Evolutionary conservation across 1,140 invertebrate genomes (phyloP).

Genomic region (Zaprionus davidi): DNA sequence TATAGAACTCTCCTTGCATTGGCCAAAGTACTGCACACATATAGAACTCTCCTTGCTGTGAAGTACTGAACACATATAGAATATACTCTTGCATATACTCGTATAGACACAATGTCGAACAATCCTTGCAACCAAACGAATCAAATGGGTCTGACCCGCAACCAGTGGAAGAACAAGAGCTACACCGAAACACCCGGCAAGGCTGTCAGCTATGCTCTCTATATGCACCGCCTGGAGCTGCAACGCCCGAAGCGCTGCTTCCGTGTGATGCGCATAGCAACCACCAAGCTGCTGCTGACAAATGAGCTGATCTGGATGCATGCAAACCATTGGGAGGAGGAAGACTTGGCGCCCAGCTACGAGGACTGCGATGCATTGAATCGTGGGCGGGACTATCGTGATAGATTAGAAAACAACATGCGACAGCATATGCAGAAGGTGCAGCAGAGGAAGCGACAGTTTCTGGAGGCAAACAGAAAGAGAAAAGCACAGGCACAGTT

Average conservation of each 20-base stretch:
- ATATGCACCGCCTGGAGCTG: constrained; percentile 59
- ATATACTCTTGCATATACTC: neutral
- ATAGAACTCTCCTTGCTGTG: too few relatives aligned
- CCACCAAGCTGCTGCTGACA: constrained; percentile 66
- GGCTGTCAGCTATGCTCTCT: constrained; percentile 57
- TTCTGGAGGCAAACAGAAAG: constrained; percentile 21
- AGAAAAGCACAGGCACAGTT: neutral
- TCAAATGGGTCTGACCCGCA: neutral
- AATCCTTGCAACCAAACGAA: neutral
- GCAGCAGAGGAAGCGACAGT: constrained; percentile 24
- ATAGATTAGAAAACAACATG: constrained; percentile 54
- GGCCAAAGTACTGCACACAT: too few relatives aligned
- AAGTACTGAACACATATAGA: too few relatives aligned
- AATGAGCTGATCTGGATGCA: constrained; percentile 59
- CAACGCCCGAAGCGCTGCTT: constrained; percentile 50
- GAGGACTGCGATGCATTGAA: constrained; percentile 48
- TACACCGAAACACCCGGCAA: neutral
- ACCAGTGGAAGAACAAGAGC: neutral
- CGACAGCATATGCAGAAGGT: constrained; percentile 46
- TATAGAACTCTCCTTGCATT: too few relatives aligned
- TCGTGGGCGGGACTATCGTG: constrained; percentile 58
- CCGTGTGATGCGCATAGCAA: constrained; percentile 54
- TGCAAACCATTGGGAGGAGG: constrained; percentile 21
- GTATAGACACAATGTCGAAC: constrained; percentile 38
- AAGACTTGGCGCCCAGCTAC: constrained; percentile 18